Evolutionary conservation across 2,888 invertebrate genomes (phyloP).

Genomic region (Zygaena filipendulae): DNA sequence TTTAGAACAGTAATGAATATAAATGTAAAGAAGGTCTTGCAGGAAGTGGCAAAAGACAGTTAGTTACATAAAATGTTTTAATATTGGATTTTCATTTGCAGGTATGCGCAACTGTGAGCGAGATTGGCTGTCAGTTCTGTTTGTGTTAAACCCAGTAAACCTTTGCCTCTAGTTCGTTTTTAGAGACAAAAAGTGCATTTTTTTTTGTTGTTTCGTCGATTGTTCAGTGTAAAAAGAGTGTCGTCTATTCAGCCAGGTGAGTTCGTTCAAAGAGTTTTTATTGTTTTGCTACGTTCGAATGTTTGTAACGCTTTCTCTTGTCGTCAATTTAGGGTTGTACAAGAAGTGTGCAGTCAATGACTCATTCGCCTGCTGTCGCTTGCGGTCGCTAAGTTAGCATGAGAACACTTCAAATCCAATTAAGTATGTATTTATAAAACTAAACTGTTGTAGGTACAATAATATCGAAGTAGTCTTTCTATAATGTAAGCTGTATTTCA

Average conservation of each 20-base stretch:
- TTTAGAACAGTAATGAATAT: conserved; percentile 12
- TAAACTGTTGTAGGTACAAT: too few relatives aligned
- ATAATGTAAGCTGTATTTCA: too few relatives aligned
- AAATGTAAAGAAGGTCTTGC: conserved; percentile 29
- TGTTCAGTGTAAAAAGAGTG: conserved; percentile 37
- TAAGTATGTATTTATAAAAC: too few relatives aligned
- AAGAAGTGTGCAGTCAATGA: too few relatives aligned
- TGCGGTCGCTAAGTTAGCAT: too few relatives aligned
- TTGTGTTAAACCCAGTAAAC: conserved; percentile 20
- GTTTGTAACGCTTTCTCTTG: conserved; percentile 30
- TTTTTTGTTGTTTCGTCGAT: conserved; percentile 24
- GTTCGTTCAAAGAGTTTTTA: conserved; percentile 24
- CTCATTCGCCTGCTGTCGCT: too few relatives aligned
- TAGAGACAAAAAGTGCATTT: conserved; percentile 29
- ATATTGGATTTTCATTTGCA: conserved; percentile 39
- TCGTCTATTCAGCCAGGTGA: conserved; percentile 35
- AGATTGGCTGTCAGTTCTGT: too few relatives aligned
- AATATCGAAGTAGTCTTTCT: too few relatives aligned
- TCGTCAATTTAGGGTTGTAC: conserved; percentile 25
- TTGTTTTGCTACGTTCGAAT: conserved; percentile 21
- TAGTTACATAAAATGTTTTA: conserved; percentile 50
- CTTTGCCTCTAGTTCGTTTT: conserved; percentile 29
- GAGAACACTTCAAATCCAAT: background rate
- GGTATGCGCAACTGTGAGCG: too few relatives aligned
- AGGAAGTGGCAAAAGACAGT: conserved; percentile 35